Conservation (phyloP, 2,888 invertebrate genomes). For the Argyresthia goedartella region DNA sequence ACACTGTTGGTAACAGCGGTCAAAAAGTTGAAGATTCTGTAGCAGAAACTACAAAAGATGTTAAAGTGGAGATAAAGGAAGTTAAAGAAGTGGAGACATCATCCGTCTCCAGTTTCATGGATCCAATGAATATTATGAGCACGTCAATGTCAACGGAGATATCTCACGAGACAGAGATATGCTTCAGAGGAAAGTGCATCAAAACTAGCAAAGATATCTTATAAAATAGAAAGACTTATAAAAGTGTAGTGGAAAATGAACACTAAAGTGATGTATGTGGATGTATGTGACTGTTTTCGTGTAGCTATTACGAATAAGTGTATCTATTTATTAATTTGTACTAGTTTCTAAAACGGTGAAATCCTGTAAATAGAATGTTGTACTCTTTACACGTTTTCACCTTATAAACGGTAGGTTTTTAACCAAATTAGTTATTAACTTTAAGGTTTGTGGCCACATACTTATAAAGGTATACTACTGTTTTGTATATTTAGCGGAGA, state of each 20-base stretch:
- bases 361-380: slow-evolving; percentile 54
- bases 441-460: slow-evolving; percentile 32
- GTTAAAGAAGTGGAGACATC: slow-evolving; percentile 30
- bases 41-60: slow-evolving; percentile 2
- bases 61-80: slow-evolving; percentile 14
- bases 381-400: slow-evolving; percentile 62
- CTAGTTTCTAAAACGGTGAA: slow-evolving; percentile 34
- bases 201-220: slow-evolving; percentile 69
- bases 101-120: slow-evolving; percentile 54
- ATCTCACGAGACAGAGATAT: slow-evolving; percentile 90
- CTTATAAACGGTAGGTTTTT: slow-evolving; percentile 11
- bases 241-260: not conserved
- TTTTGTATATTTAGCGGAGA: not conserved
- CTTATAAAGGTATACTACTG: slow-evolving; percentile 11
- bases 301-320: slow-evolving; percentile 8
- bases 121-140: slow-evolving; percentile 69
- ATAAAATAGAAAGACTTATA: slow-evolving; percentile 22
- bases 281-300: not conserved
- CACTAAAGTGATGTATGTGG: not conserved
- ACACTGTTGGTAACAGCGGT: not conserved
- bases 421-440: slow-evolving; percentile 14
- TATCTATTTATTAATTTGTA: slow-evolving; percentile 22
- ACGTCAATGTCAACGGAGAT: slow-evolving; percentile 87
- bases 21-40: not conserved
- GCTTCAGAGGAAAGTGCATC: slow-evolving; percentile 87